These are phyloP conservation scores for Pardalotus punctatus DNA, from an alignment of 2,113 vertebrate genomes.

Conservation along the genomic window DNA sequence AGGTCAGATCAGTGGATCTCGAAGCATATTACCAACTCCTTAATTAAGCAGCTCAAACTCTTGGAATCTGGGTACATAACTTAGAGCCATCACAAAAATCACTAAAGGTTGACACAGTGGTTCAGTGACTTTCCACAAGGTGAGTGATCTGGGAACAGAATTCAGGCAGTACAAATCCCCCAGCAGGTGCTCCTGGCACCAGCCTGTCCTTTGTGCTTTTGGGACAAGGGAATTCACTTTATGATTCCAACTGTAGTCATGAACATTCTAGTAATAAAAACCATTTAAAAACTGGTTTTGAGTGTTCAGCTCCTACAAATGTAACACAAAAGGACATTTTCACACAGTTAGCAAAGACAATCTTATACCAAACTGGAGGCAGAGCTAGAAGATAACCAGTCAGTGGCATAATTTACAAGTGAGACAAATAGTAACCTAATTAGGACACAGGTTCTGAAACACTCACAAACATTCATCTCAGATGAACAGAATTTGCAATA, in stretches of 20 bases:
- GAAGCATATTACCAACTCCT: not conserved
- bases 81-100: not conserved
- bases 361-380: not conserved
- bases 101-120: not conserved
- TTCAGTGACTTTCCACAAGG: not conserved
- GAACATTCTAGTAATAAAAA: not conserved
- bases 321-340: not conserved
- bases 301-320: not conserved
- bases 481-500: not conserved
- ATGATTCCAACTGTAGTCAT: not conserved
- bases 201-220: not conserved
- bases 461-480: not conserved
- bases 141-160: not conserved
- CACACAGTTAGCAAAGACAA: not conserved
- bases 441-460: not conserved
- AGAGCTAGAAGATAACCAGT: not conserved
- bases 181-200: not conserved
- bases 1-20: not conserved
- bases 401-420: not conserved
- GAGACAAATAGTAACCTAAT: not conserved
- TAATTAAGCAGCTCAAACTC: not conserved
- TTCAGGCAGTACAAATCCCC: not conserved
- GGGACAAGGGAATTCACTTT: not conserved
- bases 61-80: not conserved
- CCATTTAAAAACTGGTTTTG: not conserved